Evolutionary conservation across 2,888 invertebrate species (phyloP), one percentile per base, ranked within the genome.

Genomic region (Diloba caeruleocephala): DNA sequence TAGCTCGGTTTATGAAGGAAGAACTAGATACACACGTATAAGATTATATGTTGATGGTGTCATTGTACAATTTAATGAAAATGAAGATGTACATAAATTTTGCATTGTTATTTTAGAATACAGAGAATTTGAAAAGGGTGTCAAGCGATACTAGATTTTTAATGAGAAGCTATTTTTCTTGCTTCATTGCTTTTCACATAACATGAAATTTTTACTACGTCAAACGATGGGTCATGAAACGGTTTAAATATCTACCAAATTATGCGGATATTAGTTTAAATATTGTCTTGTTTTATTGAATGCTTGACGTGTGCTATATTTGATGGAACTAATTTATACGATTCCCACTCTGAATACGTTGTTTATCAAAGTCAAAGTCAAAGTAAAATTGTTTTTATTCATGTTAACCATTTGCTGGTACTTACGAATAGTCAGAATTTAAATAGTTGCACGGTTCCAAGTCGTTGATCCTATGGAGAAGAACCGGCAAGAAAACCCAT

Each of bases 111-210:
- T 71, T 50, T 41, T 46, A 38, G 29, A 54, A 61, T 58, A 70
- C 57, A 62, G 45, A 48, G 63, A 56, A 62, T 65, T 66, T 53
- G 49, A 41, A 60, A 67, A 64, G 60, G 46, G 66, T 74, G 69
- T 63, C 65, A 64, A 63, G 59, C 41, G 25, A 61, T 63, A 71
- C 74, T 64, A 69, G 58, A 59, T 65, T 74, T 72, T 71, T 71
- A 73, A 76, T 68, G 63, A 69, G 61, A 57, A 46, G 60, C 61
- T 59, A 69, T 77, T 67, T 72, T 56, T 70, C 65, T 65, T 58
- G 56, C 58, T 70, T 65, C 76, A 74, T 64, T 73, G 74, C 69
- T 64, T 62, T 63, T 58, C 59, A 54, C 57, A 66, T 59, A 48
- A 55, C 53, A 67, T 62, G 57, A 70, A 65, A 67, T 66, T 57